Evolutionary conservation across 2,888 invertebrate genomes (phyloP).

Genomic region (Strigamia crassipes): DNA sequence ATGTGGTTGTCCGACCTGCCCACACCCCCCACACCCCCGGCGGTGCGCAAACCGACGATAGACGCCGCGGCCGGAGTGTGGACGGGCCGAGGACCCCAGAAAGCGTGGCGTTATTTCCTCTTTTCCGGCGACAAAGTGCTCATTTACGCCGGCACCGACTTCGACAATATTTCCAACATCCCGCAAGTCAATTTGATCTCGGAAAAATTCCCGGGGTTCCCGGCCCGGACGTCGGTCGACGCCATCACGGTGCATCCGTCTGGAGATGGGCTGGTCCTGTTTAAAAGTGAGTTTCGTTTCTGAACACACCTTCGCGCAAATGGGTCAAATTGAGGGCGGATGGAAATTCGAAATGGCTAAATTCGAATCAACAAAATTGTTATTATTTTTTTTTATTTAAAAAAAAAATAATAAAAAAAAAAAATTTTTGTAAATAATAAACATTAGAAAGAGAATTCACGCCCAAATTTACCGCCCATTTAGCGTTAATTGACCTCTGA

Average conservation of each 20-base stretch:
- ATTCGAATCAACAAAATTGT: too few relatives aligned
- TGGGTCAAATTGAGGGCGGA: constrained; percentile 19
- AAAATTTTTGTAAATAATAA: not conserved
- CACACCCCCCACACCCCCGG: constrained; percentile 50
- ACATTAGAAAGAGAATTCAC: not conserved
- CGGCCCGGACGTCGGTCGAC: constrained; percentile 49
- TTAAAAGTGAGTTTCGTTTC: constrained; percentile 48
- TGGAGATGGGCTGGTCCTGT: constrained; percentile 50
- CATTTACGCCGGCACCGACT: constrained; percentile 48
- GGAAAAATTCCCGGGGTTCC: constrained; percentile 50
- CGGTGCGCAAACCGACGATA: constrained; percentile 50
- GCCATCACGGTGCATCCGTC: constrained; percentile 50
- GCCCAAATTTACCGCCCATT: not conserved
- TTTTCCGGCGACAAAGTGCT: constrained; percentile 50
- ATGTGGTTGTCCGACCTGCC: constrained; percentile 50
- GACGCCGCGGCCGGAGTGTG: constrained; percentile 50
- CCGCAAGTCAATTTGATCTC: constrained; percentile 49
- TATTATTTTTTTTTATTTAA: too few relatives aligned
- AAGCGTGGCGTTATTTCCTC: constrained; percentile 49
- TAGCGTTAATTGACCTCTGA: not conserved
- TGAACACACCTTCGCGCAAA: not conserved
- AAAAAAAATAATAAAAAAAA: not conserved
- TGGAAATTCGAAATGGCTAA: not conserved
- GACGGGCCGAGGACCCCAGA: constrained; percentile 47
- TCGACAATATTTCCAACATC: constrained; percentile 50